phyloP scores from a whole-genome alignment of 2,888 invertebrate genomes.

The Microchrysa polita region DNA sequence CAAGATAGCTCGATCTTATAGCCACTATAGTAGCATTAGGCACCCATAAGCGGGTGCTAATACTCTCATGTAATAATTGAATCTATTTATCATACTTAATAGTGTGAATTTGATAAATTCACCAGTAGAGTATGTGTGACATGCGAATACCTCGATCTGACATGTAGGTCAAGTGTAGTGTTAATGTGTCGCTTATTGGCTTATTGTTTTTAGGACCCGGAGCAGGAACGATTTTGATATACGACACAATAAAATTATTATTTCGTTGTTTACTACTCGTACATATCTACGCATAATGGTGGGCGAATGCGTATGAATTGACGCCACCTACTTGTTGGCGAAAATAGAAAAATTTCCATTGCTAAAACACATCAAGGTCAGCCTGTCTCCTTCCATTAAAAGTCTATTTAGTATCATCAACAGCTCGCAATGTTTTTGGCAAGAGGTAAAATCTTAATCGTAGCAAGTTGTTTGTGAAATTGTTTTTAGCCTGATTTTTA shows the following conservation, averaged over 20 bases:
- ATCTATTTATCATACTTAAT: constrained; percentile 36
- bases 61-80: constrained; percentile 17
- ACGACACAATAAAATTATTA: neutral
- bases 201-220: neutral
- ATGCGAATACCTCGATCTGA: constrained; percentile 1
- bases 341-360: neutral
- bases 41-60: neutral
- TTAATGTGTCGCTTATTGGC: neutral
- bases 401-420: neutral
- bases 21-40: too few relatives aligned
- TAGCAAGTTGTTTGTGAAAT: too few relatives aligned
- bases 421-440: neutral
- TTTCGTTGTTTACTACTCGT: too few relatives aligned
- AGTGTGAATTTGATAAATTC: constrained; percentile 19
- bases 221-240: constrained; percentile 7
- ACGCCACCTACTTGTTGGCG: neutral
- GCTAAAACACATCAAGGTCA: neutral
- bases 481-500: too few relatives aligned
- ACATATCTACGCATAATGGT: too few relatives aligned
- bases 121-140: too few relatives aligned
- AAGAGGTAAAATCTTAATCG: too few relatives aligned
- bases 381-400: constrained; percentile 11
- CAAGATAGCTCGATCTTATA: constrained; percentile 12
- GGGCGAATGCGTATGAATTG: too few relatives aligned
- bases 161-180: constrained; percentile 35